Percentiles rank a stretch among this genome's conserved stretches.
Conservation (phyloP, 2,113 vertebrate genomes). For the Psettodes erumei region DNA sequence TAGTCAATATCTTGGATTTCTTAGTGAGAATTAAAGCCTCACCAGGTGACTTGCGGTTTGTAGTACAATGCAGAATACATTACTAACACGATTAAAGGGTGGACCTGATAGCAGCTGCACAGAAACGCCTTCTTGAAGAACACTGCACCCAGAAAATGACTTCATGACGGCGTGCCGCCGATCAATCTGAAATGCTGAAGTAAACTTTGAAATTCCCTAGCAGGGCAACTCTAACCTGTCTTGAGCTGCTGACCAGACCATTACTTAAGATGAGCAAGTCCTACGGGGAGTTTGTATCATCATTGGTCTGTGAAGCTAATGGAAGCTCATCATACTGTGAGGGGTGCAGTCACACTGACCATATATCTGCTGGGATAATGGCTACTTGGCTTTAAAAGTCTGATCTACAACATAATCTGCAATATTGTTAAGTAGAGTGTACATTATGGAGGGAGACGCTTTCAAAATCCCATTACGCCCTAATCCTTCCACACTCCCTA, state of each 20-base stretch:
- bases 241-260: constrained; percentile 76
- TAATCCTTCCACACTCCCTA: constrained; percentile 85
- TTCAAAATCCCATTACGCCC: constrained; percentile 87
- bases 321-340: constrained; percentile 80
- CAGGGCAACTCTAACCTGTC: constrained; percentile 65
- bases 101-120: constrained; percentile 59
- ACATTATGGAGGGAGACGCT: constrained; percentile 84
- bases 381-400: constrained; percentile 86
- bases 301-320: constrained; percentile 81
- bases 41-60: constrained; percentile 73
- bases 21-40: constrained; percentile 44
- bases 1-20: constrained; percentile 47
- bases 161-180: constrained; percentile 28
- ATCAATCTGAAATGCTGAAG: constrained; percentile 64
- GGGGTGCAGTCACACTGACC: constrained; percentile 80
- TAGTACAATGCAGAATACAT: constrained; percentile 61
- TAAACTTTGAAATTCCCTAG: constrained; percentile 70
- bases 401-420: constrained; percentile 86
- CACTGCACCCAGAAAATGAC: constrained; percentile 39
- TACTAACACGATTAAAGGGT: constrained; percentile 68
- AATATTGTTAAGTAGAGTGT: constrained; percentile 85
- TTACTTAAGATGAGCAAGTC: constrained; percentile 79
- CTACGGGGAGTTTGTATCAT: constrained; percentile 80
- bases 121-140: constrained; percentile 41
- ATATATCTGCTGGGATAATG: constrained; percentile 83